These are phyloP conservation scores for Chrosomus eos DNA, from an alignment of 2,797 vertebrate species.

Conservation along the genomic window DNA sequence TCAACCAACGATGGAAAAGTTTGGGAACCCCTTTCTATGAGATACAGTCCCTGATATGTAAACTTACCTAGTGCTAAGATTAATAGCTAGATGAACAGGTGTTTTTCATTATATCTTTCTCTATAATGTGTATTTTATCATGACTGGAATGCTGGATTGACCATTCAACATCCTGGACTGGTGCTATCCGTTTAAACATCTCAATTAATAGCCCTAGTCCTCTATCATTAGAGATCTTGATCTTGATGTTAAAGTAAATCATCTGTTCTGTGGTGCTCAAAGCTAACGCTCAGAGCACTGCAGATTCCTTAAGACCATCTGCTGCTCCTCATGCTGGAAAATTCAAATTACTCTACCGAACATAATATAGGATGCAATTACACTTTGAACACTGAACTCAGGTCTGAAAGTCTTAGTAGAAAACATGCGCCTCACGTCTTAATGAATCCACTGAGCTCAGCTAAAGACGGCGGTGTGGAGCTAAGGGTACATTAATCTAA, in stretches of 20 bases:
- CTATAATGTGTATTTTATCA: neutral
- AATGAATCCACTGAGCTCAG: conserved; percentile 48
- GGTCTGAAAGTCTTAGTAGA: conserved; percentile 19
- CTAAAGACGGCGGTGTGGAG: conserved; percentile 34
- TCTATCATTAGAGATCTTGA: neutral
- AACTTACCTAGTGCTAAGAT: neutral
- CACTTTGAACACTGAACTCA: conserved; percentile 14
- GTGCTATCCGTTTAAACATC: neutral
- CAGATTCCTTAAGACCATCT: conserved; percentile 27
- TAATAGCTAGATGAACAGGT: neutral
- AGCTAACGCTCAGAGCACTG: conserved; percentile 27
- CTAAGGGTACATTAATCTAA: conserved; percentile 46
- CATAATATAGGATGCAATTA: conserved; percentile 12
- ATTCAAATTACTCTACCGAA: conserved; percentile 12
- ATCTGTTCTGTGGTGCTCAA: conserved; percentile 8
- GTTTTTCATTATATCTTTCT: neutral
- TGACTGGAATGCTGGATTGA: neutral
- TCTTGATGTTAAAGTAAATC: conserved; percentile 14
- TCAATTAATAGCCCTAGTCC: neutral
- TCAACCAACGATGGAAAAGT: neutral
- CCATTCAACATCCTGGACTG: neutral
- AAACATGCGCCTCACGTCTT: conserved; percentile 19
- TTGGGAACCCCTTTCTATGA: neutral
- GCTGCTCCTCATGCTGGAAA: neutral
- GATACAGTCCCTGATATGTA: neutral